Base-by-base conservation (phyloP, 1,140 invertebrate genomes). In the Aphelinus certus region DNA sequence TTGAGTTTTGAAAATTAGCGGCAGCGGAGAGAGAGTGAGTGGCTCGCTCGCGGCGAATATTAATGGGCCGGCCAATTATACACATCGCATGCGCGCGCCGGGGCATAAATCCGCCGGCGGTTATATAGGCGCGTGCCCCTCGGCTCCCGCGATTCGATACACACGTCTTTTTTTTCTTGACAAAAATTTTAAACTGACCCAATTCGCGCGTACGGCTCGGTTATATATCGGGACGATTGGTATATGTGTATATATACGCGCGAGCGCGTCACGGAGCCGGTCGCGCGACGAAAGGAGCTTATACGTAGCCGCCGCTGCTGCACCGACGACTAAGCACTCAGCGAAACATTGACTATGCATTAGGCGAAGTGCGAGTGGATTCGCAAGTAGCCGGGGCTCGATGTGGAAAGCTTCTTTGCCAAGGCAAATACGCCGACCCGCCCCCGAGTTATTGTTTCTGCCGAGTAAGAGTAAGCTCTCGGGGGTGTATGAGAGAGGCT, bases 61-160 rank as follows among this genome's bases (percentile, higher is more conserved):
- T 85, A 86, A 86, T 86, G 81, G 80, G 78, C 79, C 77, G 78
- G 67, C 77, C 85, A 85, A 85, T 86, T 85, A 85, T 85, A 84
- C 81, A 80, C 80, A 26, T 26, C 26, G 26, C 26, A 26, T 26
- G 26, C 79, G 79, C 79, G 77, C 79, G 79, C 78, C 73, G 66
- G 77, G 73, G 76, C 81, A 84, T 85, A 85, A 86, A 86, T 86
- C 84, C 80, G 69, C 45, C 43, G 70, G 65, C 70, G 72, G 72
- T 76, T 76, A 76, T 70, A 76, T 48, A 60, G 5, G 42, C 58
- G 42, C 58, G 58, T 60, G 58, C 58, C 26, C 58, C 26, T 26
- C n/a, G 9, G 51, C 51, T 53, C 4, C 51, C 51, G 51, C 51
- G 4, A 26, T 26, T 26, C 26, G 26, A 26, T 26, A 26, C 26